phyloP scores from a whole-genome alignment of 2,113 vertebrate species.

The Poeciliopsis prolifica region DNA sequence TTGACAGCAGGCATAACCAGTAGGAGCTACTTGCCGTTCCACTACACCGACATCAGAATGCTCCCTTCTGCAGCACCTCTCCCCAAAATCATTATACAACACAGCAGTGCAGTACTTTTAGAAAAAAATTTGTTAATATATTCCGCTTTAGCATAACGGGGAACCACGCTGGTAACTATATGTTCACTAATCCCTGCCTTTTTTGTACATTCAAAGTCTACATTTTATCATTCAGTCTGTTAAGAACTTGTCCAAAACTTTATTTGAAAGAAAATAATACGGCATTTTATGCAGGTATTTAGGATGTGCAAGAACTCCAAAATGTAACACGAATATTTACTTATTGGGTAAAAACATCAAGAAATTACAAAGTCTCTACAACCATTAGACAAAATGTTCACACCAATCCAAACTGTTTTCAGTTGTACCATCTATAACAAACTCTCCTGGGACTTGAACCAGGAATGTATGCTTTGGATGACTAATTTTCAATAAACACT shows the following conservation, averaged over 20 bases:
- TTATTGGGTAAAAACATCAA: not conserved
- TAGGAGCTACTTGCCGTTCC: constrained; percentile 21
- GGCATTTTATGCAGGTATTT: too few relatives aligned
- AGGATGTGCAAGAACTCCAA: not conserved
- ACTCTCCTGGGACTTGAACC: not conserved
- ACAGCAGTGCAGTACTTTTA: constrained; percentile 16
- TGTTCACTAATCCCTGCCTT: not conserved
- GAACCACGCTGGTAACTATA: constrained; percentile 11
- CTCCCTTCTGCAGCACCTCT: constrained; percentile 7
- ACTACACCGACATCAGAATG: constrained; percentile 11
- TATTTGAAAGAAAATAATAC: too few relatives aligned
- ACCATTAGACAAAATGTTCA: too few relatives aligned
- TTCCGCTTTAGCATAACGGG: constrained; percentile 16
- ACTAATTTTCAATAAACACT: not conserved
- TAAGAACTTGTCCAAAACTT: not conserved
- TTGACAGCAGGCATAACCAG: not conserved
- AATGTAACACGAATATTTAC: not conserved
- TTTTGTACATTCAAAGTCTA: not conserved
- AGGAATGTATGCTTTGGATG: not conserved
- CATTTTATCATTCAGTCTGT: not conserved
- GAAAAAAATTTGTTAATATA: not conserved
- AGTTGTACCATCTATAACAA: too few relatives aligned
- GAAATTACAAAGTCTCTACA: too few relatives aligned
- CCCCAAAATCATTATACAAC: constrained; percentile 29
- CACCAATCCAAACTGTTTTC: too few relatives aligned